These are phyloP conservation scores for Eulimnadia texana DNA, from an alignment of 1,140 invertebrate species.

Conservation along the genomic window DNA sequence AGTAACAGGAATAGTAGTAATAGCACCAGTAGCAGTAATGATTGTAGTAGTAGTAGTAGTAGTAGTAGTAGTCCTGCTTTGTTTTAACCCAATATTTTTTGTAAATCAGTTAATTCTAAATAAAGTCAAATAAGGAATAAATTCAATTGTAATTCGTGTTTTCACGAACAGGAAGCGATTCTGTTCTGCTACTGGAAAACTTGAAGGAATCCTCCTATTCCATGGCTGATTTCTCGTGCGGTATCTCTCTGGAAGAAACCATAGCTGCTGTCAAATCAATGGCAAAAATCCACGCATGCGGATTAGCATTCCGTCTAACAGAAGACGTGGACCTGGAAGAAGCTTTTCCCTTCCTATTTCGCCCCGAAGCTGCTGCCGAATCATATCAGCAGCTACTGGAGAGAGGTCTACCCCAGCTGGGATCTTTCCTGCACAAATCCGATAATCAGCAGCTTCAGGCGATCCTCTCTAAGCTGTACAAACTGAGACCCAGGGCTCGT, in stretches of 20 bases:
- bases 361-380: constrained; percentile 53
- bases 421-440: constrained; percentile 16
- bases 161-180: constrained; percentile 28
- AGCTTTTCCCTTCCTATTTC: constrained; percentile 43
- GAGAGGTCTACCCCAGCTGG: constrained; percentile 50
- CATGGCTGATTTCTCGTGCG: constrained; percentile 47
- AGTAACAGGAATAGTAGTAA: too few species aligned
- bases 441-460: constrained; percentile 28
- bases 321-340: constrained; percentile 10
- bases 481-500: constrained; percentile 40
- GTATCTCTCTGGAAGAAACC: constrained; percentile 46
- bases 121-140: too few species aligned
- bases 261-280: constrained; percentile 49
- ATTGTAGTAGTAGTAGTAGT: too few species aligned
- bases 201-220: constrained; percentile 36
- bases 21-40: too few species aligned
- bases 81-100: too few species aligned
- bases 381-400: constrained; percentile 60
- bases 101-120: too few species aligned
- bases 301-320: constrained; percentile 12
- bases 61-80: too few species aligned
- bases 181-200: constrained; percentile 47
- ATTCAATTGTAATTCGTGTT: too few species aligned
- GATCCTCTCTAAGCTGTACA: constrained; percentile 36
- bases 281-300: constrained; percentile 49